Conservation (phyloP, 2,888 invertebrate species). For the Helobdella robusta region DNA sequence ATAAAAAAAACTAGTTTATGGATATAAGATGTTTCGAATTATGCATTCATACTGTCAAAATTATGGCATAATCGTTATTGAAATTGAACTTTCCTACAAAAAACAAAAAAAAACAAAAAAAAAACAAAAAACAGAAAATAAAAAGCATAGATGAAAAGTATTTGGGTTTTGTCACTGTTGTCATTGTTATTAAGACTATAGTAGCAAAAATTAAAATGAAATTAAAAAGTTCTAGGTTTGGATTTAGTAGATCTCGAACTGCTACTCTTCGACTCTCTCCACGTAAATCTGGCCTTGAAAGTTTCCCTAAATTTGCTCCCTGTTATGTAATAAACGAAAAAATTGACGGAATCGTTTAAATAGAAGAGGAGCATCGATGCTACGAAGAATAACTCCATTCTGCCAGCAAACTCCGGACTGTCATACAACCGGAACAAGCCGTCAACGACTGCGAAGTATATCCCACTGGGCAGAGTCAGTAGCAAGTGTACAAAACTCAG, state of each 20-base stretch:
- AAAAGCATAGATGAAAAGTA: too few species aligned
- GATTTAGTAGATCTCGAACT: background rate
- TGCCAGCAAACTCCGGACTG: background rate
- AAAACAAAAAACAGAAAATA: too few species aligned
- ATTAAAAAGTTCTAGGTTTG: too few species aligned
- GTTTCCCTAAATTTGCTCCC: constrained; percentile 19
- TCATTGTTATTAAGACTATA: too few species aligned
- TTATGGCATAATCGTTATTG: too few species aligned
- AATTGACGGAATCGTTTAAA: constrained; percentile 18
- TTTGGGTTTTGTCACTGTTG: too few species aligned
- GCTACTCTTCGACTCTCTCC: background rate
- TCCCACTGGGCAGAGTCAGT: constrained; percentile 12
- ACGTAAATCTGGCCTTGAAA: constrained; percentile 7
- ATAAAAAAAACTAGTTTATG: too few species aligned
- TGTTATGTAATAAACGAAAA: constrained; percentile 15
- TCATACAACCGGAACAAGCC: background rate
- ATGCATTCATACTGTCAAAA: too few species aligned
- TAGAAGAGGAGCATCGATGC: constrained; percentile 14
- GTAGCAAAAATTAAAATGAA: too few species aligned
- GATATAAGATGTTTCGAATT: too few species aligned
- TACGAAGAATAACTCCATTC: background rate
- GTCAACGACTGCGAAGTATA: constrained; percentile 4
- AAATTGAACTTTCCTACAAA: too few species aligned
- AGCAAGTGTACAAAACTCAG: constrained; percentile 5
- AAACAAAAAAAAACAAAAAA: too few species aligned